Evolutionary conservation across 2,888 invertebrate species (phyloP).

Genomic region (Lymantria monacha): DNA sequence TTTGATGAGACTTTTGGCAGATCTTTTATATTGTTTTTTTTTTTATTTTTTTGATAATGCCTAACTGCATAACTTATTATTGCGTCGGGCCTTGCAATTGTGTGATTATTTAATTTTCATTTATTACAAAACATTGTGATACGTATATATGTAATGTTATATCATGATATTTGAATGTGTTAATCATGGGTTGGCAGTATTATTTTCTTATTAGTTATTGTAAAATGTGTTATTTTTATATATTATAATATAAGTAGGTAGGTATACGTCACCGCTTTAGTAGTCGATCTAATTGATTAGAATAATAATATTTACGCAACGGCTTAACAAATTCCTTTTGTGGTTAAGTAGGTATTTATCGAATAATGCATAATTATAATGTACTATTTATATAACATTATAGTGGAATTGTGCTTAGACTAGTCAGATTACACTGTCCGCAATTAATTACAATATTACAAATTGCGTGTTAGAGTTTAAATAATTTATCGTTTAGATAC

Average conservation of each 20-base stretch:
- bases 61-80: slow-evolving; percentile 2
- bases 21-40: slow-evolving; percentile 7
- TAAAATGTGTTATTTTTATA: slow-evolving; percentile 11
- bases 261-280: slow-evolving; percentile 27
- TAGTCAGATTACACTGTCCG: slow-evolving; percentile 6
- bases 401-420: slow-evolving; percentile 16
- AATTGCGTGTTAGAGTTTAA: slow-evolving; percentile 8
- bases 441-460: background rate
- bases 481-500: slow-evolving; percentile 9
- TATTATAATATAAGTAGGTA: slow-evolving; percentile 13
- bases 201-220: slow-evolving; percentile 7
- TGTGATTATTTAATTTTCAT: slow-evolving; percentile 6
- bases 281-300: slow-evolving; percentile 23
- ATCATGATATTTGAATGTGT: slow-evolving; percentile 5
- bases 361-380: slow-evolving; percentile 17
- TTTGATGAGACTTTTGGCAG: slow-evolving; percentile 28
- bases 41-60: slow-evolving; percentile 12
- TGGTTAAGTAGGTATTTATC: slow-evolving; percentile 15
- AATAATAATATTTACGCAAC: slow-evolving; percentile 21
- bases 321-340: slow-evolving; percentile 21
- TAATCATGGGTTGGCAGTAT: slow-evolving; percentile 11
- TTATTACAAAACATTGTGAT: slow-evolving; percentile 13
- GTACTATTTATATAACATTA: slow-evolving; percentile 12
- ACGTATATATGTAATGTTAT: slow-evolving; percentile 10
- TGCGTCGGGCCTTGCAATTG: background rate